These are phyloP conservation scores for Sus cebifrons DNA, from an alignment of 2,797 vertebrate species.

Conservation along the genomic window DNA sequence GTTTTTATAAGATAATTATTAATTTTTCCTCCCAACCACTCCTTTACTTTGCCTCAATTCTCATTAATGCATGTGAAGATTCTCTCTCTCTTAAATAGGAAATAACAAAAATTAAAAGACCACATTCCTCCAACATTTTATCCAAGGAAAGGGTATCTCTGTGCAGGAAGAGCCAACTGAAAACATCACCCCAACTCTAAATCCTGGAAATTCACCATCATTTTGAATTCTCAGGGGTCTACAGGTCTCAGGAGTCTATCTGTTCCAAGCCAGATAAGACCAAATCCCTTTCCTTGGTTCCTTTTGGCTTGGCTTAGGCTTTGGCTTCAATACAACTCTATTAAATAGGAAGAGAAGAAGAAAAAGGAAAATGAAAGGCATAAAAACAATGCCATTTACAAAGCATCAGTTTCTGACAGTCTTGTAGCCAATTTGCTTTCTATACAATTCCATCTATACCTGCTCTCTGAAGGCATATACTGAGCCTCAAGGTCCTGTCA, in stretches of 20 bases:
- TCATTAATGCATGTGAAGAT: not conserved
- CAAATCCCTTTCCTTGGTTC: not conserved
- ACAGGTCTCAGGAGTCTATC: not conserved
- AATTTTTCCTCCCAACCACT: not conserved
- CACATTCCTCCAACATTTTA: not conserved
- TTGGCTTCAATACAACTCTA: slow-evolving; percentile 10
- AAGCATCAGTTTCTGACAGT: not conserved
- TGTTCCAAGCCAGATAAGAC: not conserved
- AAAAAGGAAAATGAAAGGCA: not conserved
- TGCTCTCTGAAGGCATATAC: not conserved
- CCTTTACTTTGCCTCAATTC: not conserved
- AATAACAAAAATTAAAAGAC: slow-evolving; percentile 23
- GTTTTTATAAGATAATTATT: slow-evolving; percentile 1
- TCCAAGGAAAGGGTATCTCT: not conserved
- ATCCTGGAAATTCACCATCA: not conserved
- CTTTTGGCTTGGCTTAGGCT: not conserved
- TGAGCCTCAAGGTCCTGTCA: too few species aligned
- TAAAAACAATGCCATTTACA: slow-evolving; percentile 34
- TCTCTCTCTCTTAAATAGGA: not conserved
- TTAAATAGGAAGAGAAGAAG: not conserved
- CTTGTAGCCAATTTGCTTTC: not conserved
- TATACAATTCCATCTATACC: not conserved
- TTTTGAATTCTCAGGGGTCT: slow-evolving; percentile 1
- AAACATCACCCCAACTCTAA: not conserved
- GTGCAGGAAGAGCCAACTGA: not conserved